Conservation (phyloP, 2,113 vertebrate species). For the Ochotona princeps region DNA sequence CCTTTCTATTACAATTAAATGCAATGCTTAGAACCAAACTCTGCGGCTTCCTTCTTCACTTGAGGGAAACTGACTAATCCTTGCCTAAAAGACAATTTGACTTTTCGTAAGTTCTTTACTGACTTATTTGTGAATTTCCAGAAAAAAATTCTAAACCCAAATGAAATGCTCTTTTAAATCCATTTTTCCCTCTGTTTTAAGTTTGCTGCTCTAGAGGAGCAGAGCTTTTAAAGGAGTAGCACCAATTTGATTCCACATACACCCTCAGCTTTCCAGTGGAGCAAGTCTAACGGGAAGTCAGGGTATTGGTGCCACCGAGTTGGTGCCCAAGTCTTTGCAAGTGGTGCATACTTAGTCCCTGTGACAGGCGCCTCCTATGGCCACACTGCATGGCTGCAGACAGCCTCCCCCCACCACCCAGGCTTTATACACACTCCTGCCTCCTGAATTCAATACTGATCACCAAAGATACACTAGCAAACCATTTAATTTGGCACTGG, state of each 20-base stretch:
- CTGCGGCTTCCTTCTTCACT: background rate
- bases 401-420: too few relatives aligned
- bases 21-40: background rate
- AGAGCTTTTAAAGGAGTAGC: background rate
- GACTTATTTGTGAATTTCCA: too few relatives aligned
- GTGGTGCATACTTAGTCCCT: background rate
- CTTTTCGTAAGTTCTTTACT: background rate
- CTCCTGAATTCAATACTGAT: background rate
- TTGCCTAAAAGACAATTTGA: background rate
- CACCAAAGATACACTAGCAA: background rate
- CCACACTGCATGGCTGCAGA: accelerated
- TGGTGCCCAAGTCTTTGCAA: too few relatives aligned
- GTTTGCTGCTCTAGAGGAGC: background rate
- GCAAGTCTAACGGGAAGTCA: background rate
- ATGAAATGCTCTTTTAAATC: too few relatives aligned
- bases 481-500: background rate
- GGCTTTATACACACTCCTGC: background rate
- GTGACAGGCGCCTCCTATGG: background rate
- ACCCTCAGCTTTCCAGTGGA: too few relatives aligned
- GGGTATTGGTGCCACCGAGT: background rate
- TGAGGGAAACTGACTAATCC: background rate
- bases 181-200: too few relatives aligned
- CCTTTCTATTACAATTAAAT: background rate
- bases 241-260: background rate
- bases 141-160: too few relatives aligned